phyloP scores from a whole-genome alignment of 2,888 invertebrate genomes.

The Hydrotaea cyrtoneurina region DNA sequence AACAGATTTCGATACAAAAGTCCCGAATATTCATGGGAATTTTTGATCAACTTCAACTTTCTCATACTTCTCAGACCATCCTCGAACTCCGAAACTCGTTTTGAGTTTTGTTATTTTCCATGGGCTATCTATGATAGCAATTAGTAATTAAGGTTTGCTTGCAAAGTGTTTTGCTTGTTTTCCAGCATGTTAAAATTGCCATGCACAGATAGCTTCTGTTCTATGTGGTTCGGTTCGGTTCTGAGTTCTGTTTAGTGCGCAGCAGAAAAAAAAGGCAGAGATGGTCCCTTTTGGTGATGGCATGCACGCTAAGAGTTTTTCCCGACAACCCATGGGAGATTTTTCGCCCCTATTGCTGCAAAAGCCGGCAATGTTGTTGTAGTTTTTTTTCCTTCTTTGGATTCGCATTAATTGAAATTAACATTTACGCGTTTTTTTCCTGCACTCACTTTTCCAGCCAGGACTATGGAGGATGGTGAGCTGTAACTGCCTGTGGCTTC shows the following conservation, averaged over 20 bases:
- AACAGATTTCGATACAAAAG: no score
- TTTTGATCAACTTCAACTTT: no score
- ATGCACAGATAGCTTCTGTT: slow-evolving; percentile 53
- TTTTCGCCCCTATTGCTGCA: slow-evolving; percentile 8
- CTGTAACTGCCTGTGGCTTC: not conserved
- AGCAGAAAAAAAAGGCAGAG: not conserved
- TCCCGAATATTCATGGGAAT: no score
- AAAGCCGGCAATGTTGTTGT: not conserved
- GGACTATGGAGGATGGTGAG: not conserved
- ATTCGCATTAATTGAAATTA: slow-evolving; percentile 70
- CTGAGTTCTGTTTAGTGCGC: no score
- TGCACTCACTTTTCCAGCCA: not conserved
- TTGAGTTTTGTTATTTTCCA: slow-evolving; percentile 23
- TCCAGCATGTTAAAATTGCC: slow-evolving; percentile 7
- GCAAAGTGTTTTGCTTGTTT: slow-evolving; percentile 58
- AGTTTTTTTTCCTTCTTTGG: not conserved
- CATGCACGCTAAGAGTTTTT: not conserved
- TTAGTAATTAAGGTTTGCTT: slow-evolving; percentile 74
- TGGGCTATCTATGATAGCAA: slow-evolving; percentile 68
- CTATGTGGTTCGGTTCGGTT: no score
- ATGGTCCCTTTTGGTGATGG: slow-evolving; percentile 17
- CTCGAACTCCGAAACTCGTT: slow-evolving; percentile 38
- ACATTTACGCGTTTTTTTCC: slow-evolving; percentile 65
- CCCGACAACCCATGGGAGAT: not conserved
- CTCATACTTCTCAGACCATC: not conserved